Percentiles rank a stretch among this genome's conserved stretches.
These are phyloP conservation scores for Brachystomella parvula DNA, from an alignment of 1,140 invertebrate species.

Conservation along the genomic window DNA sequence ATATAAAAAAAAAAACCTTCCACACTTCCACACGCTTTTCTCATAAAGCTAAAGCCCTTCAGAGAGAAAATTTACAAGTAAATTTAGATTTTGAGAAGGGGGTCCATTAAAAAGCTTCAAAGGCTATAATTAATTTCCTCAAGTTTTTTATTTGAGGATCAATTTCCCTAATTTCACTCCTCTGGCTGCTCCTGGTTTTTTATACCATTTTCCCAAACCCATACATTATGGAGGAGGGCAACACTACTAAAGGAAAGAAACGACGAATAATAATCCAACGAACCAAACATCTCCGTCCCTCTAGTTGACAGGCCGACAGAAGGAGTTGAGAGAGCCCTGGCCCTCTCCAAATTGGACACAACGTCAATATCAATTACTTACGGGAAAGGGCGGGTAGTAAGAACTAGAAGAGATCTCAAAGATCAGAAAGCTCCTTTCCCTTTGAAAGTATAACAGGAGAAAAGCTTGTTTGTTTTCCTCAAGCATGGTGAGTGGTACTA, in stretches of 20 bases:
- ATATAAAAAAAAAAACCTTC: neutral
- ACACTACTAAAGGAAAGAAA: no score
- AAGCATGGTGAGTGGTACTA: neutral
- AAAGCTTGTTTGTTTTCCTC: neutral
- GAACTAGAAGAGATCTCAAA: neutral
- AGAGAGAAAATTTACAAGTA: no score
- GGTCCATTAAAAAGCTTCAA: conserved; percentile 1
- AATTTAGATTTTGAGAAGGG: neutral
- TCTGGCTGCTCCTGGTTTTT: neutral
- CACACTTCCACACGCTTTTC: no score
- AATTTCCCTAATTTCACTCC: neutral
- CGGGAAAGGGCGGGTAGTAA: neutral
- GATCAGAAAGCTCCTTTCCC: neutral
- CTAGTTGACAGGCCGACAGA: no score
- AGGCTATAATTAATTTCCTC: conserved; percentile 1
- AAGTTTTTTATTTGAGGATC: neutral
- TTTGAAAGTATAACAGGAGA: neutral
- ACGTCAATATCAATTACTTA: conserved; percentile 12
- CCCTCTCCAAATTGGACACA: neutral
- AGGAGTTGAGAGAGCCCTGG: neutral
- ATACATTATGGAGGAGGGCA: no score
- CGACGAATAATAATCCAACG: no score
- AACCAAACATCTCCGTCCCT: no score
- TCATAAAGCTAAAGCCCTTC: no score
- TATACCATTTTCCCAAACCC: no score